phyloP scores from a whole-genome alignment of 1,140 invertebrate species.

The Aradophagus sp. region DNA sequence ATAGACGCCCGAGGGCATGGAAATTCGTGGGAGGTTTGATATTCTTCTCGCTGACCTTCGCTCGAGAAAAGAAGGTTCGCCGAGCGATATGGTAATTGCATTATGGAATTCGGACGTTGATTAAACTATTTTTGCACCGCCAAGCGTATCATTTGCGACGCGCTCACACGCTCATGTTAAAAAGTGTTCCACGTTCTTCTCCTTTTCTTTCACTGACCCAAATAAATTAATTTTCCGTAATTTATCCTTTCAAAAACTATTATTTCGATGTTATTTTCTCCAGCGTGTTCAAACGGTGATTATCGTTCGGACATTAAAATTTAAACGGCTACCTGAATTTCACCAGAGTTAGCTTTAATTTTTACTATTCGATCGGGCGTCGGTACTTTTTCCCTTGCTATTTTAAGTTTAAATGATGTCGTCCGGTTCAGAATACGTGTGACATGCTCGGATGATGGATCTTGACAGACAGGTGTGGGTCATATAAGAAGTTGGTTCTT shows the following conservation, averaged over 20 bases:
- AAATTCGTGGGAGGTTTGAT: slow-evolving; percentile 66
- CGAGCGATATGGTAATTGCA: slow-evolving; percentile 53
- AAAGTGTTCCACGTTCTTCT: too few species aligned
- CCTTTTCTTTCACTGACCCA: too few species aligned
- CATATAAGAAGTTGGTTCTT: too few species aligned
- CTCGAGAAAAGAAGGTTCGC: slow-evolving; percentile 31
- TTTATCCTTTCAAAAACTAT: neutral
- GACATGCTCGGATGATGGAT: slow-evolving; percentile 11
- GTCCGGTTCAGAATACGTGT: neutral
- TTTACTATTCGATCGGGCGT: too few species aligned
- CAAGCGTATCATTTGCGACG: slow-evolving; percentile 35
- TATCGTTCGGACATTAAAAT: too few species aligned
- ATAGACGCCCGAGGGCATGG: slow-evolving; percentile 60
- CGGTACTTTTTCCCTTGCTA: too few species aligned
- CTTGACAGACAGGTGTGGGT: too few species aligned
- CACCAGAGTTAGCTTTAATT: too few species aligned
- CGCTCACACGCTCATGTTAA: slow-evolving; percentile 15
- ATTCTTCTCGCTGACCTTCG: slow-evolving; percentile 51
- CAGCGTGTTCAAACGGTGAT: too few species aligned
- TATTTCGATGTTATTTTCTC: too few species aligned
- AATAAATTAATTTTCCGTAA: too few species aligned
- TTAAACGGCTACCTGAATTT: too few species aligned
- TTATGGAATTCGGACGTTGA: slow-evolving; percentile 51
- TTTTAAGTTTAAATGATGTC: slow-evolving; percentile 9
- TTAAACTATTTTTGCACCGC: slow-evolving; percentile 49